Evolutionary conservation across 2,888 invertebrate species (phyloP).

Genomic region (Bedellia somnulentella): DNA sequence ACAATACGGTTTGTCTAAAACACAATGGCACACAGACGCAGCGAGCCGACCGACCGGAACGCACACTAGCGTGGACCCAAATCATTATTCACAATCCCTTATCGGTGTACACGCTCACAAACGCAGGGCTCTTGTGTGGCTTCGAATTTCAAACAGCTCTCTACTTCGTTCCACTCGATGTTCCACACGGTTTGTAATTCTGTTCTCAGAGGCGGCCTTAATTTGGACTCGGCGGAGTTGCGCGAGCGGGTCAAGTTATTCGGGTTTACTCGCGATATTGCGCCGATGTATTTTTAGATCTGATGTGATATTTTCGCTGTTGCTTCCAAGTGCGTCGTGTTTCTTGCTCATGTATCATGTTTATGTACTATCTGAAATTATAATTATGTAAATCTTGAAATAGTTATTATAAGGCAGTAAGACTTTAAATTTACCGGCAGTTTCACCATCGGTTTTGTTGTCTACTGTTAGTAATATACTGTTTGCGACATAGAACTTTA

Average conservation of each 20-base stretch:
- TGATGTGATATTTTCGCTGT: conserved; percentile 46
- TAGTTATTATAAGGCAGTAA: no score
- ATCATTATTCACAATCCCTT: conserved; percentile 11
- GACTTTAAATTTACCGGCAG: no score
- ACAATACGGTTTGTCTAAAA: conserved; percentile 15
- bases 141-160: conserved; percentile 19
- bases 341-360: conserved; percentile 19
- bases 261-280: conserved; percentile 15
- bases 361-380: no score
- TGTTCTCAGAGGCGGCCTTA: conserved; percentile 33
- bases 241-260: conserved; percentile 2
- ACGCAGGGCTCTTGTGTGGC: conserved; percentile 13
- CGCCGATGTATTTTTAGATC: conserved; percentile 43
- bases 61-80: conserved; percentile 8
- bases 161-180: conserved; percentile 6
- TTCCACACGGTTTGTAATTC: conserved; percentile 7
- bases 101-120: conserved; percentile 14
- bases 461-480: no score
- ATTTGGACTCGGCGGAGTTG: conserved; percentile 17
- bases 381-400: no score
- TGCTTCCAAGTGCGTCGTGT: conserved; percentile 18
- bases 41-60: neutral
- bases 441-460: no score
- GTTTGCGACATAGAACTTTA: no score
- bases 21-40: conserved; percentile 18